Conservation (phyloP, 2,888 invertebrate genomes). For the Cenopis cana region DNA sequence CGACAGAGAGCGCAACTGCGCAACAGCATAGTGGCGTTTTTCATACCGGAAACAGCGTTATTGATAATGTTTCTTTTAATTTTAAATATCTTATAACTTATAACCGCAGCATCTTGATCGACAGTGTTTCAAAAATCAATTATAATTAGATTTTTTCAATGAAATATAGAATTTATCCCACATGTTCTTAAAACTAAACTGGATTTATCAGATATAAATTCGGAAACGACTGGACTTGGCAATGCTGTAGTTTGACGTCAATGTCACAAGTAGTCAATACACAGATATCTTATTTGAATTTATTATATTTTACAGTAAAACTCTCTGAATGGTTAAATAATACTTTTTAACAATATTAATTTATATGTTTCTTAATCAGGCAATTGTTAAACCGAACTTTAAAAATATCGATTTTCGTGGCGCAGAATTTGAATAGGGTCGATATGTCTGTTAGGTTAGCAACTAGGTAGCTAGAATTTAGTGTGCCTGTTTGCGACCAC, state of each 20-base stretch:
- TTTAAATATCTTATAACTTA: not conserved
- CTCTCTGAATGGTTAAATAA: not conserved
- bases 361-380: not conserved
- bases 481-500: too few species aligned
- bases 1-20: slow-evolving; percentile 65
- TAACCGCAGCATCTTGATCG: not conserved
- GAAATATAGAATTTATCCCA: not conserved
- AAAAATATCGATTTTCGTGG: not conserved
- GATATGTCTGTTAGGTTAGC: too few species aligned
- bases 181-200: not conserved
- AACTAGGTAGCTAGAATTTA: too few species aligned
- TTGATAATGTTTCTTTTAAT: slow-evolving; percentile 56
- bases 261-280: slow-evolving; percentile 40
- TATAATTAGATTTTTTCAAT: slow-evolving; percentile 3
- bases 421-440: not conserved
- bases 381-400: not conserved
- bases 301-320: not conserved
- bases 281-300: not conserved
- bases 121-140: not conserved
- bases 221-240: slow-evolving; percentile 2
- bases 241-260: slow-evolving; percentile 41
- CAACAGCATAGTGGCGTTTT: slow-evolving; percentile 38
- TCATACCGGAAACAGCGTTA: slow-evolving; percentile 66
- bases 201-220: not conserved
- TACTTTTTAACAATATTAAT: not conserved